phyloP scores from a whole-genome alignment of 2,113 vertebrate species.

The Halcyon malimbica region DNA sequence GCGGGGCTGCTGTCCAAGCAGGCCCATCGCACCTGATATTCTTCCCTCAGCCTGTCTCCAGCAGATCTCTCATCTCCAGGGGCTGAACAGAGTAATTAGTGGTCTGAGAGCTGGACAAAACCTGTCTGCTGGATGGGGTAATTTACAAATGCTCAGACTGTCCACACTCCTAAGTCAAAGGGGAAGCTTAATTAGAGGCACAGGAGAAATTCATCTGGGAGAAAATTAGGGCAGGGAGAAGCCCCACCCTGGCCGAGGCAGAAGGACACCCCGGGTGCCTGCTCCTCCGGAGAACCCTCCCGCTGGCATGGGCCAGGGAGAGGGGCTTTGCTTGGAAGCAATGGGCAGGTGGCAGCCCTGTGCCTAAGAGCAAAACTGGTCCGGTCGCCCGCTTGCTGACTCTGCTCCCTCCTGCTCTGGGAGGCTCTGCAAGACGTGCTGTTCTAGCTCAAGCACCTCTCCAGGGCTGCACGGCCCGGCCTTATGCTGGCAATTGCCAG shows the following conservation, averaged over 20 bases:
- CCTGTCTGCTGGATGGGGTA: slow-evolving; percentile 45
- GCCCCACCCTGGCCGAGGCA: neutral
- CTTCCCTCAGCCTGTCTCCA: slow-evolving; percentile 5
- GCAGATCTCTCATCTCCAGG: slow-evolving; percentile 13
- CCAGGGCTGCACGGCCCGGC: neutral
- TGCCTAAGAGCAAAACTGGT: neutral
- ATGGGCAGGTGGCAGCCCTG: neutral
- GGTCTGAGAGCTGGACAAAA: slow-evolving; percentile 46
- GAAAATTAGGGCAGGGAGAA: slow-evolving; percentile 41
- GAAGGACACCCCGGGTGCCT: neutral
- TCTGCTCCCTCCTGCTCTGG: neutral
- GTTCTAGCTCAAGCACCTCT: neutral
- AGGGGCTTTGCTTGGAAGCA: neutral
- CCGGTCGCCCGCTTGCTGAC: neutral
- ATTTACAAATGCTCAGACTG: slow-evolving; percentile 57
- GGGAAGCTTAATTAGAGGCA: slow-evolving; percentile 54
- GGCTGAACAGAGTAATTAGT: slow-evolving; percentile 40
- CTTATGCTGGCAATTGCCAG: slow-evolving; percentile 9
- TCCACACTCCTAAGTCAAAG: slow-evolving; percentile 25
- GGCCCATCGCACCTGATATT: neutral
- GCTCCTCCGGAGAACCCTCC: neutral
- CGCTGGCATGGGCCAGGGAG: neutral
- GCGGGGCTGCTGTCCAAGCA: slow-evolving; percentile 12
- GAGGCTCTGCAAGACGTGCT: neutral
- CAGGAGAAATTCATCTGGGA: slow-evolving; percentile 49